phyloP scores from a whole-genome alignment of 2,797 vertebrate species.

The Malurus leucopterus region DNA sequence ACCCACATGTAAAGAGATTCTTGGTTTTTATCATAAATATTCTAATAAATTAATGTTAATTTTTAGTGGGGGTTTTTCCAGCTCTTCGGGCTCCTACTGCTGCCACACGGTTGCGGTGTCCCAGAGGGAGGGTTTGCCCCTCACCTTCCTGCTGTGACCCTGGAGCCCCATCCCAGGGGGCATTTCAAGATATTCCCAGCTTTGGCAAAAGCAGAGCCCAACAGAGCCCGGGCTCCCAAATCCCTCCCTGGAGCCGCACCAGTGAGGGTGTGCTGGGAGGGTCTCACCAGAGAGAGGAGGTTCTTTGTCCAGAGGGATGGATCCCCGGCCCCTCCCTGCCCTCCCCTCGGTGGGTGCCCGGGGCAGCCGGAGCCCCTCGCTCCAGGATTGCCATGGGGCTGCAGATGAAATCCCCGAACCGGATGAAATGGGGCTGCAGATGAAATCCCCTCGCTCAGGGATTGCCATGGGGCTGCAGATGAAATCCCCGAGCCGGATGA shows the following conservation, averaged over 20 bases:
- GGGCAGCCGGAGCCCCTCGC: background rate
- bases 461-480: background rate
- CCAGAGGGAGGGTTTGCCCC: background rate
- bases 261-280: background rate
- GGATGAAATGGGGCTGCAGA: background rate
- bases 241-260: fast-evolving
- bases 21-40: conserved; percentile 72
- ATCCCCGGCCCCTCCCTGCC: background rate
- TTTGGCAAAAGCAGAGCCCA: background rate
- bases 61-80: conserved; percentile 58
- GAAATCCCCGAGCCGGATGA: background rate
- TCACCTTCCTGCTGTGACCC: fast-evolving
- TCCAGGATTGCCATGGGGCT: background rate
- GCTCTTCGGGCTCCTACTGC: background rate
- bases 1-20: conserved; percentile 65
- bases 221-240: background rate
- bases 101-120: fast-evolving
- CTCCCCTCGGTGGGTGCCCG: background rate
- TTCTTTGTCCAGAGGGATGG: background rate
- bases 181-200: background rate
- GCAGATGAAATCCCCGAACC: background rate
- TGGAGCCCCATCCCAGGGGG: fast-evolving
- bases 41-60: conserved; percentile 79
- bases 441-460: no score
- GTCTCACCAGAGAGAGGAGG: no score